Conservation (phyloP, 2,113 vertebrate genomes). For the Neogobius melanostomus region DNA sequence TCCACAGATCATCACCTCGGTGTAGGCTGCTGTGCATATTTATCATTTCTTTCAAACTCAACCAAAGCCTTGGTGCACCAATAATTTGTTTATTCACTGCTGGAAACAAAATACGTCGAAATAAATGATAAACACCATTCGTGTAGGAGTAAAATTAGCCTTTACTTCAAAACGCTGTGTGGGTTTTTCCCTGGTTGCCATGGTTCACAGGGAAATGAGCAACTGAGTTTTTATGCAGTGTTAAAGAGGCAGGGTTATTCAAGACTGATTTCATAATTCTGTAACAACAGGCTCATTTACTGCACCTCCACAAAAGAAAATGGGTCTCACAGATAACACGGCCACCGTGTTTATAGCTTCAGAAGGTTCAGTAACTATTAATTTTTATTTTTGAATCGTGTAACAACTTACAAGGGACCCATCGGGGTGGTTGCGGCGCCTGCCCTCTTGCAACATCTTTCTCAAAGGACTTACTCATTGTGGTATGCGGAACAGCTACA, state of each 20-base stretch:
- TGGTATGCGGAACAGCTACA: too few relatives aligned
- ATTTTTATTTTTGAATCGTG: too few relatives aligned
- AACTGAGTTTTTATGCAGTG: background rate
- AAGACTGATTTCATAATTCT: background rate
- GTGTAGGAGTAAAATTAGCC: conserved; percentile 7
- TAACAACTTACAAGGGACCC: too few relatives aligned
- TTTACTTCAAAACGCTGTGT: conserved; percentile 1
- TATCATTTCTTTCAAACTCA: background rate
- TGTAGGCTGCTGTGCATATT: background rate
- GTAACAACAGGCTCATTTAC: background rate
- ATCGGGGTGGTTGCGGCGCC: too few relatives aligned
- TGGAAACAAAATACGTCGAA: background rate
- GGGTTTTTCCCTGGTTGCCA: conserved; percentile 9
- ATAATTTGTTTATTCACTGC: background rate
- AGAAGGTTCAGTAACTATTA: too few relatives aligned
- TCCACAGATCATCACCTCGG: background rate
- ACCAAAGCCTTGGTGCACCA: background rate
- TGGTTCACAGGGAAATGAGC: background rate
- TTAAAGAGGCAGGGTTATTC: background rate
- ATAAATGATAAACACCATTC: background rate
- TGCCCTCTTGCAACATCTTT: too few relatives aligned
- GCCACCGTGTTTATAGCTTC: too few relatives aligned
- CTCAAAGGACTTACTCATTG: too few relatives aligned
- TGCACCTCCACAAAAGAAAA: background rate
- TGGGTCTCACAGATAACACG: background rate